Conservation (phyloP, 2,888 invertebrate genomes). For the Pseudococcus longispinus region DNA sequence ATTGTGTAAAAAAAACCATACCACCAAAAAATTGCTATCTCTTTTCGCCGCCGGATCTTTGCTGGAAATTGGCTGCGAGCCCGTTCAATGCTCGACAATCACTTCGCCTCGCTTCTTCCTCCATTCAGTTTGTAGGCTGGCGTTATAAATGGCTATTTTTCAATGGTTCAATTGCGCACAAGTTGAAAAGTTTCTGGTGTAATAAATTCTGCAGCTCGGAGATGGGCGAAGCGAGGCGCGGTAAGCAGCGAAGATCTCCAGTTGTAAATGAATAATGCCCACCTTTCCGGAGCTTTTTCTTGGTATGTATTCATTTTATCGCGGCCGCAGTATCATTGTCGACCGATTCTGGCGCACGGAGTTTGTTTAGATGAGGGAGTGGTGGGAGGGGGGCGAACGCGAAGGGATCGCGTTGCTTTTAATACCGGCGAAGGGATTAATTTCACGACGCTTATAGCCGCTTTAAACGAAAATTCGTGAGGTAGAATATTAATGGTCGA, state of each 20-base stretch:
- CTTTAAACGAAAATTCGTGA: constrained; percentile 37
- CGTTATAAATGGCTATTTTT: constrained; percentile 23
- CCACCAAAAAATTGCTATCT: neutral
- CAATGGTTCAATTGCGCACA: constrained; percentile 14
- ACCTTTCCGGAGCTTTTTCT: constrained; percentile 34
- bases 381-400: neutral
- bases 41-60: neutral
- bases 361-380: neutral
- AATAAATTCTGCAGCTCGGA: constrained; percentile 9
- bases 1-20: neutral
- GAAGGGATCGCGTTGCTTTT: neutral
- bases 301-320: neutral
- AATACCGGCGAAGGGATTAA: constrained; percentile 42
- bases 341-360: neutral
- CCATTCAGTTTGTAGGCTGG: neutral
- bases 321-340: neutral
- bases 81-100: neutral
- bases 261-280: constrained; percentile 40
- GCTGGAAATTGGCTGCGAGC: constrained; percentile 27
- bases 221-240: neutral
- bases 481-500: constrained; percentile 52
- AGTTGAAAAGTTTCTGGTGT: constrained; percentile 24
- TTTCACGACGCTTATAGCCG: constrained; percentile 30
- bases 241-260: neutral
- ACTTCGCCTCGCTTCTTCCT: neutral